These are phyloP conservation scores for Heliangelus exortis DNA, from an alignment of 2,797 vertebrate genomes.

Conservation along the genomic window DNA sequence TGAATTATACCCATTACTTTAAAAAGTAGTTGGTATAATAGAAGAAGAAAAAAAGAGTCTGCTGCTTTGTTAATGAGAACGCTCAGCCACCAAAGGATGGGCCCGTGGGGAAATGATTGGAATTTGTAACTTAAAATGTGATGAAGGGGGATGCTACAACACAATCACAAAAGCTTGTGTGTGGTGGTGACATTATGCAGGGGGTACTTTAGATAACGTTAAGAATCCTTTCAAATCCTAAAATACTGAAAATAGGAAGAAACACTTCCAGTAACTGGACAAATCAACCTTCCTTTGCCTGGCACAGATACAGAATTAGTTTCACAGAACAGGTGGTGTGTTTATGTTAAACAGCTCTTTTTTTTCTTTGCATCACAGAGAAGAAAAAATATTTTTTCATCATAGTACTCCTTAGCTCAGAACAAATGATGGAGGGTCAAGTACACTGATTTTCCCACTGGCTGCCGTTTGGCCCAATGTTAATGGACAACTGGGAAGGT, in stretches of 20 bases:
- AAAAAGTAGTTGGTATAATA: neutral
- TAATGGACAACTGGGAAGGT: neutral
- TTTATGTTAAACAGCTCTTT: neutral
- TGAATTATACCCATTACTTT: neutral
- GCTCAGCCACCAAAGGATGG: neutral
- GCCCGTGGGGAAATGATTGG: neutral
- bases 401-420: neutral
- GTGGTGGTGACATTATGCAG: neutral
- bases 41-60: neutral
- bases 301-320: neutral
- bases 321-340: neutral
- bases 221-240: neutral
- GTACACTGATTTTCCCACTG: neutral
- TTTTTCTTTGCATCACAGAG: neutral
- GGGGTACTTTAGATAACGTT: neutral
- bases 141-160: neutral
- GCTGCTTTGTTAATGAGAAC: neutral
- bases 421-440: neutral
- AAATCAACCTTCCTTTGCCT: neutral
- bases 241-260: neutral
- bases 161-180: neutral
- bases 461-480: neutral
- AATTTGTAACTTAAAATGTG: neutral
- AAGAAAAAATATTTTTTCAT: neutral
- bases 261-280: neutral